Base-by-base conservation (phyloP, 2,113 vertebrate genomes). In the Eurystomus gularis region DNA sequence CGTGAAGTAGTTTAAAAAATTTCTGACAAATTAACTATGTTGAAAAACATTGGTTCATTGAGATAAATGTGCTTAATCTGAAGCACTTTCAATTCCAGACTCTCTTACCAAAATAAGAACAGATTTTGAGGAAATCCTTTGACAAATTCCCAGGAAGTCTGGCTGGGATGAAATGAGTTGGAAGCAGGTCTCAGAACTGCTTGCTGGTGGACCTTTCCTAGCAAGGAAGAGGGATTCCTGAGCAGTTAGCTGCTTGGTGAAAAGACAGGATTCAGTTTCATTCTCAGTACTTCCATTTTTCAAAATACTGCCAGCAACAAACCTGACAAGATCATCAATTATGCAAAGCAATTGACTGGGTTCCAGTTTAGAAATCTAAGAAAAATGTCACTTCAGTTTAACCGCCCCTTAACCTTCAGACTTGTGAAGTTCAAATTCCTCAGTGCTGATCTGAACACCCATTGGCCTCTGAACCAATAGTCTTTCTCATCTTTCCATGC, bases 401-500 rank as follows among this genome's bases (percentile, higher is more conserved):
- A 73, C 19, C n/a, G 70, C 10, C 14, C 13, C 7, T 48, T 60
- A 66, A 24, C 17, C 25, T 91, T 81, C 25, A 57, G 33, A 25
- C 17, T 71, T 46, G 16, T 37, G 58, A 71, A 51, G 8, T 51
- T 26, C 25, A 61, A 55, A 88, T 61, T 61, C 13, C 46, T 57
- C 5, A 2, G 18, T 33, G 33, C 9, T 51, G 15, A 40, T 44
- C 35, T 80, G 33, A 90, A 61, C 1, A 3, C 33, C 13, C 39
- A 25, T 39, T 70, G 46, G 17, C 6, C 18, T 80, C 42, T 62
- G 33, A 84, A 76, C 21, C 1, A 1, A 35, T 7, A 49, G 5
- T 12, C 7, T 66, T 76, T 70, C 24, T 31, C 1, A 2, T 40
- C 17, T 75, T 80, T 80, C 13, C 0, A 0, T 51, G 46, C 4